phyloP scores from a whole-genome alignment of 1,140 invertebrate genomes.

The Papilio polytes region DNA sequence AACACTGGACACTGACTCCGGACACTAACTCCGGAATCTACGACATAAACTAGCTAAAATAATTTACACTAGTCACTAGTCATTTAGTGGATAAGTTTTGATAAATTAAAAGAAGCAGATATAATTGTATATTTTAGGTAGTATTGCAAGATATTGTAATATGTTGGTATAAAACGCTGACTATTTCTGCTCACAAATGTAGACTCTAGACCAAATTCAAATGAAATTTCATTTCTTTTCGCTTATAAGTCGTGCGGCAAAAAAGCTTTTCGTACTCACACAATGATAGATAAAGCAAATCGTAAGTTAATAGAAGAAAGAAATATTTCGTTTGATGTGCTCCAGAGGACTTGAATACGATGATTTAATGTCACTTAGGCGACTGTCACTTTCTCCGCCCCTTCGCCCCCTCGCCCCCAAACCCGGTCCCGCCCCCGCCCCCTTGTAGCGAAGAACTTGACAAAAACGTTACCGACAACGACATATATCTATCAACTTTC shows the following conservation, averaged over 20 bases:
- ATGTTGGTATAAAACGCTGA: neutral
- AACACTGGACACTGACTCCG: neutral
- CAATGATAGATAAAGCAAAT: slow-evolving; percentile 15
- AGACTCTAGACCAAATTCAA: neutral
- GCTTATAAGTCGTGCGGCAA: neutral
- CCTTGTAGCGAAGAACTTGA: neutral
- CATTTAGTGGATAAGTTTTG: no score
- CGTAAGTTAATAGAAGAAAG: slow-evolving; percentile 29
- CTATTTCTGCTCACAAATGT: neutral
- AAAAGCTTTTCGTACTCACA: slow-evolving; percentile 1
- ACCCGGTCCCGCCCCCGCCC: neutral
- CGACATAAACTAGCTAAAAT: neutral
- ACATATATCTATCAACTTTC: slow-evolving; percentile 22
- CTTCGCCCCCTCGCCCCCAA: neutral
- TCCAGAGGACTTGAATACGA: slow-evolving; percentile 18
- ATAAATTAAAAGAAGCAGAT: neutral
- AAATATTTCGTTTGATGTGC: slow-evolving; percentile 33
- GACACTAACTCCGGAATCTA: neutral
- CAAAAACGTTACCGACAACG: neutral
- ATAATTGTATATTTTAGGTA: no score
- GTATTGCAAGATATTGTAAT: neutral
- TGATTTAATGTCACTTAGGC: slow-evolving; percentile 34
- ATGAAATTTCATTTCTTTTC: neutral
- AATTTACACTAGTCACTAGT: neutral
- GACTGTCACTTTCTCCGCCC: slow-evolving; percentile 4